Conservation (phyloP, 2,113 vertebrate genomes). For the Coreoperca whiteheadi region DNA sequence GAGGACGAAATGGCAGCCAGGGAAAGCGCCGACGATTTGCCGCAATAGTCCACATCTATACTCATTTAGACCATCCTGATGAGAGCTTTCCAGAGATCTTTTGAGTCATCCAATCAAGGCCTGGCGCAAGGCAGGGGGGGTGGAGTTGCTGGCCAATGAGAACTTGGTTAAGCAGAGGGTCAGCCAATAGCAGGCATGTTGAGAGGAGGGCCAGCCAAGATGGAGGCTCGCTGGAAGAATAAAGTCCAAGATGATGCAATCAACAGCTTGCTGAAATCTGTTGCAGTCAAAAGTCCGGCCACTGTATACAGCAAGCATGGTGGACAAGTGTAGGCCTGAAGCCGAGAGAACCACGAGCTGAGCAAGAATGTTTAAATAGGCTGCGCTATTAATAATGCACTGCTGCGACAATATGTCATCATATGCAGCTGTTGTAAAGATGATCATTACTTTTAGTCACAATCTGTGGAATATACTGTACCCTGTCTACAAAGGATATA, state of each 20-base stretch:
- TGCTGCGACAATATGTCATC: slow-evolving; percentile 11
- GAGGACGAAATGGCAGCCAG: slow-evolving; percentile 50
- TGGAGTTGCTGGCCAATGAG: slow-evolving; percentile 67
- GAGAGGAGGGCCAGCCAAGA: slow-evolving; percentile 73
- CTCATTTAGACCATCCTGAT: slow-evolving; percentile 69
- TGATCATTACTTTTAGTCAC: slow-evolving; percentile 50
- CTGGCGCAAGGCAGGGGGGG: slow-evolving; percentile 57
- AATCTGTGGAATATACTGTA: slow-evolving; percentile 26
- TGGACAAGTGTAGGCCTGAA: slow-evolving; percentile 15
- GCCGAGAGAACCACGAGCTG: slow-evolving; percentile 7
- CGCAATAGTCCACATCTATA: slow-evolving; percentile 64
- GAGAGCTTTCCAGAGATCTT: slow-evolving; percentile 70
- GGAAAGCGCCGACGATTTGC: slow-evolving; percentile 53
- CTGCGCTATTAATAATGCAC: slow-evolving; percentile 18
- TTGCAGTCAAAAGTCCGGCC: slow-evolving; percentile 74
- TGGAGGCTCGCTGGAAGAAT: slow-evolving; percentile 57
- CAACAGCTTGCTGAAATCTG: slow-evolving; percentile 86
- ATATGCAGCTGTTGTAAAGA: slow-evolving; percentile 41
- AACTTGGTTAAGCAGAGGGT: slow-evolving; percentile 62
- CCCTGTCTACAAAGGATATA: slow-evolving; percentile 53
- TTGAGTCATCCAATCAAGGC: slow-evolving; percentile 75
- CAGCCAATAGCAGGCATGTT: slow-evolving; percentile 75
- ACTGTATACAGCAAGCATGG: slow-evolving; percentile 60
- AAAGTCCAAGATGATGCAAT: slow-evolving; percentile 74
- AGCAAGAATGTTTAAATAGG: slow-evolving; percentile 13